phyloP scores from a whole-genome alignment of 2,113 vertebrate genomes.

The Pipa parva region DNA sequence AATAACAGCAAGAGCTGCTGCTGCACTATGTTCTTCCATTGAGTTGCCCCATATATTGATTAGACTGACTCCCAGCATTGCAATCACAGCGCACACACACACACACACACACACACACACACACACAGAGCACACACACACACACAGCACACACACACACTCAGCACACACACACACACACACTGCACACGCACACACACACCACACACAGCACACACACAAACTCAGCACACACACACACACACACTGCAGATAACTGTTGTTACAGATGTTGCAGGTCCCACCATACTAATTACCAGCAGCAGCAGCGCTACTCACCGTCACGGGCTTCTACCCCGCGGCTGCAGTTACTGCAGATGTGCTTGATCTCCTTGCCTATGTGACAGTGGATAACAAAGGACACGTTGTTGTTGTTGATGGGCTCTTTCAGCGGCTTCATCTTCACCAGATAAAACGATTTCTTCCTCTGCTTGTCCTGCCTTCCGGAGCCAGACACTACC shows the following conservation, averaged over 20 bases:
- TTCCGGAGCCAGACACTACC: constrained; percentile 55
- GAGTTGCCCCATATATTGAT: too few relatives aligned
- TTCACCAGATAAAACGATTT: constrained; percentile 86
- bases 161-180: too few relatives aligned
- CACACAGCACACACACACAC: too few relatives aligned
- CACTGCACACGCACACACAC: too few relatives aligned
- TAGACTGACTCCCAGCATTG: too few relatives aligned
- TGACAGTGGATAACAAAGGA: constrained; percentile 94
- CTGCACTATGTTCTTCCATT: too few relatives aligned
- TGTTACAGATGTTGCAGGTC: background rate
- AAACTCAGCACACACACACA: too few relatives aligned
- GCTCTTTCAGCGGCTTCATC: constrained; percentile 87
- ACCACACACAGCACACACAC: too few relatives aligned
- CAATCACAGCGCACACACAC: too few relatives aligned
- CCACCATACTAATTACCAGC: constrained; percentile 1
- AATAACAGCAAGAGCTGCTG: too few relatives aligned
- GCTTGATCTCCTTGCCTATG: constrained; percentile 96
- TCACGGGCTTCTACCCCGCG: constrained; percentile 85
- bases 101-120: background rate
- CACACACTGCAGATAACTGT: background rate
- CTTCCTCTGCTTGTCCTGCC: constrained; percentile 74
- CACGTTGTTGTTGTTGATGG: constrained; percentile 71
- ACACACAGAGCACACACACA: too few relatives aligned
- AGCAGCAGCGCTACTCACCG: constrained; percentile 73
- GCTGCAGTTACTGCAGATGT: constrained; percentile 98